These are phyloP conservation scores for Drosophila dunni DNA, from an alignment of 1,140 invertebrate species.

Conservation along the genomic window DNA sequence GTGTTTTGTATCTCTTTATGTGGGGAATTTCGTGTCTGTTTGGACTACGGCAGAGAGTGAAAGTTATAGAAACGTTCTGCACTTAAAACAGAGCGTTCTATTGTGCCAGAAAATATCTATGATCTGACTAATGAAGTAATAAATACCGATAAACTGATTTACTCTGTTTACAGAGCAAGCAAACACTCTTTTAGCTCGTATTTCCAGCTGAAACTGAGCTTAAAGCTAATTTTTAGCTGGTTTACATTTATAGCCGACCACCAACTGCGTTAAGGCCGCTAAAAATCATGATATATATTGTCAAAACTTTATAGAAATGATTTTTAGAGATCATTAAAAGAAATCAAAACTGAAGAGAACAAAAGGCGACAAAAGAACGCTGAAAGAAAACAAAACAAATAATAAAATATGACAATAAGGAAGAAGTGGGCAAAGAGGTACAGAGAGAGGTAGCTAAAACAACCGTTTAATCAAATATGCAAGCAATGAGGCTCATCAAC, in stretches of 20 bases:
- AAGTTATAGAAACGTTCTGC: neutral
- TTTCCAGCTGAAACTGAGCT: neutral
- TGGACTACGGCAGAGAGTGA: neutral
- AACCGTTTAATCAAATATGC: constrained; percentile 72
- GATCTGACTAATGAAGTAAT: neutral
- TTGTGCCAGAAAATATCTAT: too few relatives aligned
- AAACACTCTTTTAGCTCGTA: neutral
- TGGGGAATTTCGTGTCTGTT: neutral
- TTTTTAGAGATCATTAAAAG: constrained; percentile 3
- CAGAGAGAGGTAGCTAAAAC: constrained; percentile 27
- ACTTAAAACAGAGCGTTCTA: neutral
- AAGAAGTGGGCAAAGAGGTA: constrained; percentile 41
- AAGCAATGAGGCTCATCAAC: constrained; percentile 82
- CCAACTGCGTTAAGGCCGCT: constrained; percentile 46
- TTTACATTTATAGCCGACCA: neutral
- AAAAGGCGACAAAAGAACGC: constrained; percentile 37
- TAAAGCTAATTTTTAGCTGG: neutral
- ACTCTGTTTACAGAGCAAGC: neutral
- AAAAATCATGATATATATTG: constrained; percentile 55
- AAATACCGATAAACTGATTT: neutral
- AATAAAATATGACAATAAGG: constrained; percentile 38
- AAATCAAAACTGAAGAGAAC: constrained; percentile 29
- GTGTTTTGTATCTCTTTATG: neutral
- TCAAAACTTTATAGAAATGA: constrained; percentile 48
- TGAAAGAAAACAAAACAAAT: constrained; percentile 50